Evolutionary conservation across 2,797 vertebrate genomes (phyloP).

Genomic region (Sebastes vulpes): DNA sequence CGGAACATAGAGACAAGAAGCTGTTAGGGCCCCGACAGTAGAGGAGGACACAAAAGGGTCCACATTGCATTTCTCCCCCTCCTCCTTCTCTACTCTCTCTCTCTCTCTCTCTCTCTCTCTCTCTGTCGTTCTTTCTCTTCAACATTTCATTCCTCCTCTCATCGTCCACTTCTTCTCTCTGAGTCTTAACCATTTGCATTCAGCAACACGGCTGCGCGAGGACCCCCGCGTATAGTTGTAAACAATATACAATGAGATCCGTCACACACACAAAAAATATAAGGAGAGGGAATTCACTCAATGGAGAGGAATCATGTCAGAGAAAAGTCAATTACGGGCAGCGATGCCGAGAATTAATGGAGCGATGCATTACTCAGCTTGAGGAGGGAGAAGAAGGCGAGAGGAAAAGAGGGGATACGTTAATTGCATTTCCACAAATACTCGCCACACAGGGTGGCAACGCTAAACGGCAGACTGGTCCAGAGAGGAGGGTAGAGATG

Average conservation of each 20-base stretch:
- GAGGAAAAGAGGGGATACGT: constrained; percentile 73
- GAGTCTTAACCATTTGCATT: constrained; percentile 64
- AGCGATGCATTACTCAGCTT: constrained; percentile 86
- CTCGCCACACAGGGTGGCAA: constrained; percentile 57
- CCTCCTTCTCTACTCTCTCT: constrained; percentile 4
- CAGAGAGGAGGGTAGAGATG: constrained; percentile 77
- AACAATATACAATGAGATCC: constrained; percentile 77
- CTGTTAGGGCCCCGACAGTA: constrained; percentile 81
- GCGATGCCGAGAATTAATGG: constrained; percentile 88
- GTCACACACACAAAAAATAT: constrained; percentile 78
- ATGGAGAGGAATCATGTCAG: constrained; percentile 85
- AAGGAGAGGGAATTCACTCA: constrained; percentile 81
- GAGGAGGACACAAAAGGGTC: constrained; percentile 83
- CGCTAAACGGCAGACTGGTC: constrained; percentile 79
- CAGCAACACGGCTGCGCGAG: constrained; percentile 43
- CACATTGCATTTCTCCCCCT: constrained; percentile 67
- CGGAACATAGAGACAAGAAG: constrained; percentile 84
- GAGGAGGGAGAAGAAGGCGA: constrained; percentile 76
- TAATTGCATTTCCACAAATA: constrained; percentile 87
- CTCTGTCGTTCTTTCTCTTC: constrained; percentile 43
- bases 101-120: constrained; percentile 25
- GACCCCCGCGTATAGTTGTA: constrained; percentile 60
- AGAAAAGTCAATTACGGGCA: constrained; percentile 88
- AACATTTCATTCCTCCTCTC: constrained; percentile 51
- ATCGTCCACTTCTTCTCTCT: constrained; percentile 15